Conservation (phyloP, 2,888 invertebrate species). For the Atherix ibis region DNA sequence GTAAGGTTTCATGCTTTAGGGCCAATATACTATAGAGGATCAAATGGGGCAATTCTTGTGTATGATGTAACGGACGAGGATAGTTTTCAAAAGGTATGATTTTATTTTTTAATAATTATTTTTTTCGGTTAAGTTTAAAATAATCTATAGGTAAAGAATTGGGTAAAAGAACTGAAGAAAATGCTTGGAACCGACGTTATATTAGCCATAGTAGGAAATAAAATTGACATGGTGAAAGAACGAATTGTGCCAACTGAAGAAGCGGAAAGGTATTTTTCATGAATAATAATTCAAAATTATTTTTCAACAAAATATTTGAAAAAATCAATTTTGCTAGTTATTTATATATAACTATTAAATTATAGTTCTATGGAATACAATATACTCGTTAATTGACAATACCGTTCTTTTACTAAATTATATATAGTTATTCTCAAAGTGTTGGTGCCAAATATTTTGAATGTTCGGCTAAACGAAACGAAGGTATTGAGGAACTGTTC, state of each 20-base stretch:
- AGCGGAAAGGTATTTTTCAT: conserved; percentile 59
- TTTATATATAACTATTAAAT: no score
- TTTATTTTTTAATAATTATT: conserved; percentile 3
- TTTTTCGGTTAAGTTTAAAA: conserved; percentile 21
- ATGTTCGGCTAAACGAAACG: conserved; percentile 84
- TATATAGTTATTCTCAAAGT: conserved; percentile 65
- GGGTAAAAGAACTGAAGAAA: conserved; percentile 94
- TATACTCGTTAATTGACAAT: no score
- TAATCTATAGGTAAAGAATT: conserved; percentile 87
- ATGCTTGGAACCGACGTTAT: conserved; percentile 90
- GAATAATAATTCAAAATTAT: conserved; percentile 3
- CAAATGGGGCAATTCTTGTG: conserved; percentile 92
- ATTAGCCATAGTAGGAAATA: conserved; percentile 90
- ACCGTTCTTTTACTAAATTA: background rate
- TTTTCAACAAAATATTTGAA: no score
- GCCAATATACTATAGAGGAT: conserved; percentile 94
- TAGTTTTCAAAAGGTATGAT: conserved; percentile 75
- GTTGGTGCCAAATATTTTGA: conserved; percentile 87
- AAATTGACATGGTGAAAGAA: conserved; percentile 87
- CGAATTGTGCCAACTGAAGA: conserved; percentile 69
- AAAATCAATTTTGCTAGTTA: no score
- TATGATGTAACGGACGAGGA: conserved; percentile 97
- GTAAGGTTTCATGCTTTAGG: conserved; percentile 90
- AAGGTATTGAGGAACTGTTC: conserved; percentile 84
- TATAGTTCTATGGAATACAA: no score